Percentiles rank a stretch among this genome's conserved stretches.
Evolutionary conservation across 2,888 invertebrate genomes (phyloP).

Genomic region (Drosophila algonquin): DNA sequence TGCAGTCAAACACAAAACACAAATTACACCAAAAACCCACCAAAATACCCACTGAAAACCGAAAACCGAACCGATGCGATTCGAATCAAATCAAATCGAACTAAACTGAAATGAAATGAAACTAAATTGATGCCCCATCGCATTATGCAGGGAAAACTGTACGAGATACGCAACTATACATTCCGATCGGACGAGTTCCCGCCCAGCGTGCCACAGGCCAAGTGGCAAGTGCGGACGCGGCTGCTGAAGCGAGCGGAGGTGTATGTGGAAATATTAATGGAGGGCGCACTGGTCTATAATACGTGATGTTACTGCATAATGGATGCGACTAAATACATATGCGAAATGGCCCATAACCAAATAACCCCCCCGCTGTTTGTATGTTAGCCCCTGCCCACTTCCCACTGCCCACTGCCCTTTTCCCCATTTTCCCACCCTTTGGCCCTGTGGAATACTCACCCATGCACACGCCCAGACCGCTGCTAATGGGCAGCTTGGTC

Average conservation of each 20-base stretch:
- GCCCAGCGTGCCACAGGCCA: slow-evolving; percentile 22
- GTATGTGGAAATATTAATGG: slow-evolving; percentile 27
- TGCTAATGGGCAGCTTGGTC: slow-evolving; percentile 83
- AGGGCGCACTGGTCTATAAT: slow-evolving; percentile 48
- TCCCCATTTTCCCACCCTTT: not conserved
- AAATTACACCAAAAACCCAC: slow-evolving; percentile 21
- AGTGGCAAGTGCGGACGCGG: slow-evolving; percentile 35
- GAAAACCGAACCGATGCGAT: too few relatives aligned
- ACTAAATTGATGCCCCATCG: slow-evolving; percentile 25
- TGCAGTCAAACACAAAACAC: slow-evolving; percentile 18
- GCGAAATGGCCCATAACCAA: slow-evolving; percentile 9
- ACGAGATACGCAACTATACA: slow-evolving; percentile 50
- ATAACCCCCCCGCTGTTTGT: not conserved
- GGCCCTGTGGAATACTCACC: slow-evolving; percentile 73
- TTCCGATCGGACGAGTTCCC: slow-evolving; percentile 45
- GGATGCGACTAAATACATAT: slow-evolving; percentile 44
- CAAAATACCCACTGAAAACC: slow-evolving; percentile 14
- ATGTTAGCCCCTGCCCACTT: too few relatives aligned
- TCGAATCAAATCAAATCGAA: too few relatives aligned
- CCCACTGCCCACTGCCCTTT: not conserved
- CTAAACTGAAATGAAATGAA: too few relatives aligned
- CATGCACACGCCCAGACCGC: slow-evolving; percentile 83
- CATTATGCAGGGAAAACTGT: slow-evolving; percentile 50
- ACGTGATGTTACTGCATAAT: slow-evolving; percentile 51
- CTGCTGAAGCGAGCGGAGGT: slow-evolving; percentile 25